A percentile compares a stretch with the other conserved stretches of the same genome.
Evolutionary conservation across 1,140 invertebrate species (phyloP).

Genomic region (Delia radicum): DNA sequence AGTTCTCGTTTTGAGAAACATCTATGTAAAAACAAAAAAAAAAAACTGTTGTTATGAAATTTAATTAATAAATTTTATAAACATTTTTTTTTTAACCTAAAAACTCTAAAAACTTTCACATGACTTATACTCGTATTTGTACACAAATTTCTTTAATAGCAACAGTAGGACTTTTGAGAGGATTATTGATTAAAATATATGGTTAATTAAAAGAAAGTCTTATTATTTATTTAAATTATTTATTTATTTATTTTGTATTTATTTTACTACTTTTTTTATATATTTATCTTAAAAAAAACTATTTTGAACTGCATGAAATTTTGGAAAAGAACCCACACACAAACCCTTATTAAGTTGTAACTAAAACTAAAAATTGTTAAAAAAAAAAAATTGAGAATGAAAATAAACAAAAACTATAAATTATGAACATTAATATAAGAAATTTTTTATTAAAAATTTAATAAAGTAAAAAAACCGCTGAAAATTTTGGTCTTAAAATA

Average conservation of each 20-base stretch:
- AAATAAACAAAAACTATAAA: conserved; percentile 13
- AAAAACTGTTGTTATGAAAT: conserved; percentile 11
- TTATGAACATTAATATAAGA: not conserved
- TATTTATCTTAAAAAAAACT: conserved; percentile 9
- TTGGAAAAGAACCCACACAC: too few relatives aligned
- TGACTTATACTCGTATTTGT: conserved; percentile 55
- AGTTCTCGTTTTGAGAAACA: not conserved
- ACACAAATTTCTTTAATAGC: conserved; percentile 36
- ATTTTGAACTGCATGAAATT: conserved; percentile 11
- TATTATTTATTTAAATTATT: conserved; percentile 19
- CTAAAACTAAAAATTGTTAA: not conserved
- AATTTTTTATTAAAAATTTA: too few relatives aligned
- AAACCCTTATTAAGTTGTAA: conserved; percentile 9
- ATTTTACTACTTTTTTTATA: not conserved
- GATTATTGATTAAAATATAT: not conserved
- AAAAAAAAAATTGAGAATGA: conserved; percentile 11
- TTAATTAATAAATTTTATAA: conserved; percentile 23
- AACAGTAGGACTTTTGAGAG: not conserved
- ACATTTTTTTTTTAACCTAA: not conserved
- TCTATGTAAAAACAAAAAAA: not conserved
- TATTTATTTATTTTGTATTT: conserved; percentile 25
- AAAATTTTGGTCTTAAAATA: too few relatives aligned
- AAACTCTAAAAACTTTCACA: conserved; percentile 23
- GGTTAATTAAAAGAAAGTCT: not conserved
- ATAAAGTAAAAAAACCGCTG: too few relatives aligned